A percentile compares a stretch with the other conserved stretches of the same genome.
phyloP scores from a whole-genome alignment of 1,140 invertebrate species.

The Euborellia annulipes region DNA sequence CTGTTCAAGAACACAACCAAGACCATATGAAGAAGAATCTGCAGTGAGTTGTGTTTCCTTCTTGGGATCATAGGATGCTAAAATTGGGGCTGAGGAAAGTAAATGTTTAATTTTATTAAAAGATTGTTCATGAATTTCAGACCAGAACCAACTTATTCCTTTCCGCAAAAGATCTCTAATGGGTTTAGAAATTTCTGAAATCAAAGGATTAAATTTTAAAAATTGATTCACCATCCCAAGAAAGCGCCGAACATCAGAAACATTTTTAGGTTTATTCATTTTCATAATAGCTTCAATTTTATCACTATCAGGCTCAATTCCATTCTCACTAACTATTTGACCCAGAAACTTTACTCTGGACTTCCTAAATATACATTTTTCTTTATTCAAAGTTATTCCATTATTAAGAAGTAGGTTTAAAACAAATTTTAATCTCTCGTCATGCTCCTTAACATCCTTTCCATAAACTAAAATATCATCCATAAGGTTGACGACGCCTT shows the following conservation, averaged over 20 bases:
- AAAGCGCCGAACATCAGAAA: slow-evolving; percentile 22
- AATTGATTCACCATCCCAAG: slow-evolving; percentile 15
- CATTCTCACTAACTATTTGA: slow-evolving; percentile 19
- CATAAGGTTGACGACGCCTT: background rate
- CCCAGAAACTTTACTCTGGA: slow-evolving; percentile 20
- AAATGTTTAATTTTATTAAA: slow-evolving; percentile 20
- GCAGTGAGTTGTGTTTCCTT: no score
- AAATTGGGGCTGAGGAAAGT: slow-evolving; percentile 7
- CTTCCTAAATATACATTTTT: slow-evolving; percentile 9
- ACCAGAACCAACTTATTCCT: slow-evolving; percentile 20
- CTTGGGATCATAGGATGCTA: slow-evolving; percentile 21
- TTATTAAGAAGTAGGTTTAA: no score
- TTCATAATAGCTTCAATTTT: slow-evolving; percentile 17
- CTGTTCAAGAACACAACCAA: no score
- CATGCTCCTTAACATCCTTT: slow-evolving; percentile 2
- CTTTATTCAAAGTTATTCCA: background rate
- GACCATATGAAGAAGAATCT: no score
- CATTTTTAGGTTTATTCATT: slow-evolving; percentile 17
- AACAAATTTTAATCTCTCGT: no score
- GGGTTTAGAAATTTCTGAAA: no score
- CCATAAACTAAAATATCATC: slow-evolving; percentile 6
- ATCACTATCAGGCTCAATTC: slow-evolving; percentile 19
- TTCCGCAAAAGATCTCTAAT: slow-evolving; percentile 25
- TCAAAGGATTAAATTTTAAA: background rate
- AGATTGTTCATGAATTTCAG: slow-evolving; percentile 17